Conservation (phyloP, 1,140 invertebrate species). For the Heliconius eleuchia region DNA sequence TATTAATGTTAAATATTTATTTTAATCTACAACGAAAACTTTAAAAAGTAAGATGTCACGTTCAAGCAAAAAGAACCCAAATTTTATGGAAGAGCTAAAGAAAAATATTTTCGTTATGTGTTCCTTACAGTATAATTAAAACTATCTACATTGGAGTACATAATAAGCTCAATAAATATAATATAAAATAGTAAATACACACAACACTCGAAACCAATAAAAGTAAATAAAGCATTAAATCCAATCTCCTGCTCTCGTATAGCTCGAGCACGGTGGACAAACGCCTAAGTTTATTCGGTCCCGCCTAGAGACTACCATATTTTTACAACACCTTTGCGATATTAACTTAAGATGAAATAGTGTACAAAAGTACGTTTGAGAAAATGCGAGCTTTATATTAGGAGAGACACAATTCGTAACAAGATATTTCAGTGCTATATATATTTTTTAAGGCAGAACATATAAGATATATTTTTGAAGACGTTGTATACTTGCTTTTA, state of each 20-base stretch:
- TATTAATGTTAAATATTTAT: no score
- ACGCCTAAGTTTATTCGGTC: conserved; percentile 38
- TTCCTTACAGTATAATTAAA: no score
- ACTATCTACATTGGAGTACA: no score
- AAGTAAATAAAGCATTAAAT: neutral
- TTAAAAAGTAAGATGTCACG: no score
- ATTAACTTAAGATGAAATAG: conserved; percentile 42
- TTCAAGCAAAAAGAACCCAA: no score
- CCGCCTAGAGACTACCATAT: conserved; percentile 33
- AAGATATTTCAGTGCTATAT: neutral
- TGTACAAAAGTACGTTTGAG: conserved; percentile 28
- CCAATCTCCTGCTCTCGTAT: neutral
- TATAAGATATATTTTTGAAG: no score
- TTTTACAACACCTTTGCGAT: conserved; percentile 38
- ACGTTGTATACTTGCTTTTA: no score
- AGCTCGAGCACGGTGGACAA: neutral
- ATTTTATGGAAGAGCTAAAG: no score
- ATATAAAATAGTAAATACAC: neutral
- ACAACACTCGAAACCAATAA: neutral
- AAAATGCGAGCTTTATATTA: conserved; percentile 33
- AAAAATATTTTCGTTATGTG: no score
- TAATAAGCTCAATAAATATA: no score
- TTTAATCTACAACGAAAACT: no score
- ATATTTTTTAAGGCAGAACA: neutral
- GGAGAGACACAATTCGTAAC: conserved; percentile 10